phyloP scores from a whole-genome alignment of 1,140 invertebrate genomes.

The Charaxes varanes region DNA sequence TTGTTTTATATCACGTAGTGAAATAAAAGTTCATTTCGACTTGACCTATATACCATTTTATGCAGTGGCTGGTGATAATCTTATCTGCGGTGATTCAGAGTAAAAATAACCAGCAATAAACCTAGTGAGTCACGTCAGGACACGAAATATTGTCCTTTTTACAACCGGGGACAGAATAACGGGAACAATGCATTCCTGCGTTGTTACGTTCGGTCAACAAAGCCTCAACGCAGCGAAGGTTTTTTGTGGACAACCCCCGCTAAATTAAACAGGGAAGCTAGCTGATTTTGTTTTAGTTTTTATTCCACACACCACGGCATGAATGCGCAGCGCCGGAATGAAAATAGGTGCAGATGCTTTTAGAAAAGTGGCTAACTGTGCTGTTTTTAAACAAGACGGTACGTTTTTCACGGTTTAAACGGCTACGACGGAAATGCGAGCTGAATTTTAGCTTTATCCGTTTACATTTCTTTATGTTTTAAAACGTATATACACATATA shows the following conservation, averaged over 20 bases:
- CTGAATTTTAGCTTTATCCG: conserved; percentile 16
- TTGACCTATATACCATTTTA: too few relatives aligned
- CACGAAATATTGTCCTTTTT: conserved; percentile 51
- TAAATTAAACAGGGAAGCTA: conserved; percentile 67
- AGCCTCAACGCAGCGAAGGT: conserved; percentile 44
- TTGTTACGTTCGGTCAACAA: conserved; percentile 60
- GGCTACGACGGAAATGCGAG: conserved; percentile 14
- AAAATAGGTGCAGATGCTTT: conserved; percentile 28
- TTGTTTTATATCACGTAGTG: too few relatives aligned
- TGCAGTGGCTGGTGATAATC: too few relatives aligned
- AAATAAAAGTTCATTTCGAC: too few relatives aligned
- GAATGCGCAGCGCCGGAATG: conserved; percentile 15
- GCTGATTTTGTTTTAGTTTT: conserved; percentile 58
- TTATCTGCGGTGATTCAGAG: conserved; percentile 28
- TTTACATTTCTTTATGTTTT: conserved; percentile 15
- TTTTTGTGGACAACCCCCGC: conserved; percentile 61
- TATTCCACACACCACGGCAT: conserved; percentile 25
- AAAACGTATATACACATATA: too few relatives aligned
- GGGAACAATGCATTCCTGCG: conserved; percentile 64
- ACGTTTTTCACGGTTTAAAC: conserved; percentile 23
- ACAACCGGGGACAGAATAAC: conserved; percentile 46
- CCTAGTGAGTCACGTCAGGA: conserved; percentile 37
- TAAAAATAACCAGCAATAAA: conserved; percentile 44
- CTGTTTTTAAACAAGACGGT: conserved; percentile 28
- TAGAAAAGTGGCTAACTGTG: conserved; percentile 28